These are phyloP conservation scores for Psettodes erumei DNA, from an alignment of 2,113 vertebrate genomes.

Conservation along the genomic window DNA sequence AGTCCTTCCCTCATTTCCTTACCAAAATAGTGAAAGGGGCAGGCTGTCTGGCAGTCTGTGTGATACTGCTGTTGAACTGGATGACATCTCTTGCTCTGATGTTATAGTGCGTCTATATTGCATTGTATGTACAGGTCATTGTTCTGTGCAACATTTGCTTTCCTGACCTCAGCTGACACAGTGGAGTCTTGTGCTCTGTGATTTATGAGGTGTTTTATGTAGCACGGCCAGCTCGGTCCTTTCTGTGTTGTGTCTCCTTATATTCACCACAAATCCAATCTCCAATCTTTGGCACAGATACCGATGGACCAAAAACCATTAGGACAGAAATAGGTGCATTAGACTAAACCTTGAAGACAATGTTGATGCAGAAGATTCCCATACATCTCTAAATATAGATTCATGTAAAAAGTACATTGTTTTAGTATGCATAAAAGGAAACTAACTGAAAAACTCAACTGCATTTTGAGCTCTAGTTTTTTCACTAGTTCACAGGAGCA, in stretches of 20 bases:
- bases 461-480: not conserved
- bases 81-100: slow-evolving; percentile 9
- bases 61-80: slow-evolving; percentile 19
- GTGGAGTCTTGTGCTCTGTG: slow-evolving; percentile 23
- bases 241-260: slow-evolving; percentile 29
- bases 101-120: slow-evolving; percentile 11
- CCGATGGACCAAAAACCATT: slow-evolving; percentile 47
- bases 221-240: slow-evolving; percentile 15
- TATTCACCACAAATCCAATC: slow-evolving; percentile 40
- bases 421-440: not conserved
- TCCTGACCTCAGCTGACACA: slow-evolving; percentile 34
- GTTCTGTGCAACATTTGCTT: slow-evolving; percentile 22
- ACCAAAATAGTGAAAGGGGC: slow-evolving; percentile 46
- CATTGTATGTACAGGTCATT: not conserved
- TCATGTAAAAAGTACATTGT: not conserved
- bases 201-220: slow-evolving; percentile 53
- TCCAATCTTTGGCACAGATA: slow-evolving; percentile 48
- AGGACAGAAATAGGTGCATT: slow-evolving; percentile 39
- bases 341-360: slow-evolving; percentile 53
- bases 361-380: slow-evolving; percentile 25
- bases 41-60: slow-evolving; percentile 32
- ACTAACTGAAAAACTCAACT: not conserved
- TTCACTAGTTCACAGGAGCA: not conserved
- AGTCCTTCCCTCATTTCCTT: slow-evolving; percentile 68
- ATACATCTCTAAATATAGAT: not conserved